These are phyloP conservation scores for Tapirus terrestris DNA, from an alignment of 2,113 vertebrate genomes.

Conservation along the genomic window DNA sequence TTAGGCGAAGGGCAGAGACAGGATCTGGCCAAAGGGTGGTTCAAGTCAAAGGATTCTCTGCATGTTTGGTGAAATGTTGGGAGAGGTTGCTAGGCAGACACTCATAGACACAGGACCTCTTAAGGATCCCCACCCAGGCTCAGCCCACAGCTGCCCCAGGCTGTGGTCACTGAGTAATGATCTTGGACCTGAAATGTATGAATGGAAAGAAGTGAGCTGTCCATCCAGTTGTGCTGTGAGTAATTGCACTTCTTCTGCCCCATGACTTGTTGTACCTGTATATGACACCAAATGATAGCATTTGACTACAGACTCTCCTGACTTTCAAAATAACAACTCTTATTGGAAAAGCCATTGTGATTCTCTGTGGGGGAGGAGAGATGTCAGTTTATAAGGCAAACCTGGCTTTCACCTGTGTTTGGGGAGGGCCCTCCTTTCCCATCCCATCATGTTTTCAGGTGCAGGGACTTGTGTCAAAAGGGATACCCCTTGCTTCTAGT, in stretches of 20 bases:
- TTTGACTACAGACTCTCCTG: neutral
- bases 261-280: neutral
- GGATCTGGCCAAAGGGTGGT: neutral
- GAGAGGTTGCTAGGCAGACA: neutral
- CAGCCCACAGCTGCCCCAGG: neutral
- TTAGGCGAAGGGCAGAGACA: neutral
- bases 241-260: neutral
- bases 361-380: neutral
- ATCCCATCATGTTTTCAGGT: neutral
- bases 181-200: neutral
- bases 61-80: neutral
- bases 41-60: accelerated
- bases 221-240: neutral
- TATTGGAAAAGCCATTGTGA: neutral
- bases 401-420: neutral
- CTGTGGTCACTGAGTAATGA: neutral
- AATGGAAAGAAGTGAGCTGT: neutral
- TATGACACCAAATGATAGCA: neutral
- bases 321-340: neutral
- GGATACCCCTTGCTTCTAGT: too few relatives aligned
- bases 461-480: neutral
- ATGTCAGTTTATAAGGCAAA: neutral
- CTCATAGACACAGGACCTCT: neutral
- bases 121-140: neutral
- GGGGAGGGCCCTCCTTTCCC: neutral